phyloP scores from a whole-genome alignment of 1,140 invertebrate species.

The Sminthurides bifidus region DNA sequence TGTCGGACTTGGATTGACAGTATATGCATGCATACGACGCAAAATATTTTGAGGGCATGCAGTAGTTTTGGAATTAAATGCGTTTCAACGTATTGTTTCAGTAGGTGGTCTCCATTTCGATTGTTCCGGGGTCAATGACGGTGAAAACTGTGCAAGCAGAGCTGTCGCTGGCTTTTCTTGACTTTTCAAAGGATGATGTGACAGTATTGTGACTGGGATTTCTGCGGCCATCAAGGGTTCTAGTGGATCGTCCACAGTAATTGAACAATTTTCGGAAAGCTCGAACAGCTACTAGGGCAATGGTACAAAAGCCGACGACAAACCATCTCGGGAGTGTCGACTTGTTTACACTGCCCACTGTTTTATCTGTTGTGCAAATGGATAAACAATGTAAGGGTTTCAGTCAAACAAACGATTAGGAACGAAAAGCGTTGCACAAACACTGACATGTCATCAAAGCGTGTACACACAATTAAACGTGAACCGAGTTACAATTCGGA shows the following conservation, averaged over 20 bases:
- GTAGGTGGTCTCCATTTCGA: constrained; percentile 6
- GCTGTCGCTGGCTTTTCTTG: constrained; percentile 28
- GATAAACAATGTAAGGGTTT: too few relatives aligned
- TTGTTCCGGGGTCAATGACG: constrained; percentile 9
- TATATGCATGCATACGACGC: background rate
- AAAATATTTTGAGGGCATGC: background rate
- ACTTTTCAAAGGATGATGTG: constrained; percentile 26
- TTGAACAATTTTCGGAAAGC: constrained; percentile 18
- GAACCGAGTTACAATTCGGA: too few relatives aligned
- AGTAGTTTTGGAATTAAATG: background rate
- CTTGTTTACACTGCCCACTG: too few relatives aligned
- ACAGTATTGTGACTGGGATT: constrained; percentile 18
- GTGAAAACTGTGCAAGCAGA: constrained; percentile 24
- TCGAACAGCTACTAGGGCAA: constrained; percentile 20
- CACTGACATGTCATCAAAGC: too few relatives aligned
- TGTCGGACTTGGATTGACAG: background rate
- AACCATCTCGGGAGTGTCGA: too few relatives aligned
- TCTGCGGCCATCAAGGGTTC: constrained; percentile 15
- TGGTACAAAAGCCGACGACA: constrained; percentile 10
- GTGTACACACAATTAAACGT: too few relatives aligned
- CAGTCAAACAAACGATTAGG: too few relatives aligned
- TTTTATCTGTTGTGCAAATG: too few relatives aligned
- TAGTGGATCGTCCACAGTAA: constrained; percentile 18
- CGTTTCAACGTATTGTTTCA: background rate
- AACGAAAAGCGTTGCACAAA: too few relatives aligned